Base-by-base conservation (phyloP, 2,113 vertebrate species). In the Takifugu bimaculatus region DNA sequence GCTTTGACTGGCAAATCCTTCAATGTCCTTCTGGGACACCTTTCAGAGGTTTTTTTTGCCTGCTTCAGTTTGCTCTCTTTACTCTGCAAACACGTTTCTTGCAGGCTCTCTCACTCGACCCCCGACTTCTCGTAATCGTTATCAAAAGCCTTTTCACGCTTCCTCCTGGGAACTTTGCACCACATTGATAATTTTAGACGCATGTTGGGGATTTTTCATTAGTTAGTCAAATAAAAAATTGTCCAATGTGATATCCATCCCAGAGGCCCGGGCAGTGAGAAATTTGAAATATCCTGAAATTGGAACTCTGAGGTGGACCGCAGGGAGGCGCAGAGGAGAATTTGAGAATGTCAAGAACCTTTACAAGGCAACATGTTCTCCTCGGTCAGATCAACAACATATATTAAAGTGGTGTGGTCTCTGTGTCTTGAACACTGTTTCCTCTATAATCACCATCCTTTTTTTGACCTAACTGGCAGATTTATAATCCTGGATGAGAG, bases 331-430 rank as follows among this genome's bases (percentile, higher is more conserved):
- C 54, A 69, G 71, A 57, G 57, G 68, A 72, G 64, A 86, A 88
- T 64, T 63, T 65, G 81, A 85, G 84, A 88, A 90, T 85, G 86
- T 87, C 80, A 82, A 80, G 72, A 79, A 69, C 75, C 75, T 72
- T 82, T 73, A 83, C 65, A 72, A 63, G 82, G 63, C 71, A 79
- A 61, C 59, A 70, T 74, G 69, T 72, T 68, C 68, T 76, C 70
- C 63, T 77, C 57, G 60, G 63, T 71, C 73, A 65, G 68, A 72
- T 53, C 70, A 83, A 68, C 57, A 84, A 79, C 67, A 79, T 35
- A 72, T 26, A 68, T 56, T 60, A 60, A 68, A 75, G 59, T 65
- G 63, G 69, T 68, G 66, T 68, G 70, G 75, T 70, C 60, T 65
- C 64, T 39, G 65, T 74, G 82, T 71, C 60, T 63, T 64, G 56